Percentiles rank a stretch among this genome's conserved stretches.
phyloP scores from a whole-genome alignment of 2,797 vertebrate species.

The Lutjanus argentimaculatus region DNA sequence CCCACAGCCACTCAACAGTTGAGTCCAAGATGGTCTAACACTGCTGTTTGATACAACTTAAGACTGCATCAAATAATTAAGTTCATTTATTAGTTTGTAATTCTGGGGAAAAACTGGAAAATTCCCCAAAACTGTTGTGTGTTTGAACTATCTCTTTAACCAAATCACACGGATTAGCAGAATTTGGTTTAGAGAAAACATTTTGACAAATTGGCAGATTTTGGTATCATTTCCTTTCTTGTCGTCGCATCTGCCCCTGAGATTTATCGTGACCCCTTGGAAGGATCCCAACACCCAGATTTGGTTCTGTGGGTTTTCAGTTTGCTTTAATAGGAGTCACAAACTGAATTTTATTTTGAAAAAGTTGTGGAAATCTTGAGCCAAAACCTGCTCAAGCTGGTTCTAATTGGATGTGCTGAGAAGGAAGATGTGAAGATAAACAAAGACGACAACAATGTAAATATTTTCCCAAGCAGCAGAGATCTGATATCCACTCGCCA shows the following conservation, averaged over 20 bases:
- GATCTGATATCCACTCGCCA: background rate
- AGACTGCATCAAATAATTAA: too few relatives aligned
- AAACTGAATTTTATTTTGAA: background rate
- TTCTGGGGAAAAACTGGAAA: too few relatives aligned
- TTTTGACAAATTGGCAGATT: too few relatives aligned
- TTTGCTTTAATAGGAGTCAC: background rate
- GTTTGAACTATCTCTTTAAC: too few relatives aligned
- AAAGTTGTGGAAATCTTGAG: background rate
- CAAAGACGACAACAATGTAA: conserved; percentile 30
- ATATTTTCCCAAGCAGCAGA: conserved; percentile 9
- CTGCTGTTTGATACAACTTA: too few relatives aligned
- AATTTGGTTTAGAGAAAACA: background rate
- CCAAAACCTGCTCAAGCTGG: background rate
- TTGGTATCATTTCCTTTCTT: too few relatives aligned
- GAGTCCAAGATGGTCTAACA: too few relatives aligned
- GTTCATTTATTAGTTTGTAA: too few relatives aligned
- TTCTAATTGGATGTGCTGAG: conserved; percentile 1
- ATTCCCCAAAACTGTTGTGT: too few relatives aligned
- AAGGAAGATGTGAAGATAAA: conserved; percentile 15
- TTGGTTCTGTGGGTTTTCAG: background rate
- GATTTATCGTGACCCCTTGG: background rate
- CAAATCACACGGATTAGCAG: too few relatives aligned
- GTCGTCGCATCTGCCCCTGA: background rate
- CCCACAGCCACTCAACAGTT: too few relatives aligned
- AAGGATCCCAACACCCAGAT: background rate